Percentiles rank a stretch among this genome's conserved stretches.
Conservation (phyloP, 1,140 invertebrate species). For the Pinna nobilis region DNA sequence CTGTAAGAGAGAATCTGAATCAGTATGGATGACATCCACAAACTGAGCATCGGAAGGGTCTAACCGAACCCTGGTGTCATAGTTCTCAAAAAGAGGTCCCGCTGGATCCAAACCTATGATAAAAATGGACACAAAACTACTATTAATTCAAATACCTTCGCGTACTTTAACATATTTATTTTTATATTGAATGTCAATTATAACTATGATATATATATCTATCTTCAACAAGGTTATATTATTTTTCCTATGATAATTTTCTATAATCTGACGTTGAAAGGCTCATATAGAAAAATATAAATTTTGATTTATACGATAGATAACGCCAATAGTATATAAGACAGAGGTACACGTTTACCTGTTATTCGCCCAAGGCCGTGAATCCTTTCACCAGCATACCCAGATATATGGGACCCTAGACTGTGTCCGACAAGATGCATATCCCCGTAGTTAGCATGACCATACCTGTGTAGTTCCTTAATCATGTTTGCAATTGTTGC, state of each 20-base stretch:
- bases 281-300: too few species aligned
- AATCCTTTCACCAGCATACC: slow-evolving; percentile 59
- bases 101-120: slow-evolving; percentile 81
- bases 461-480: slow-evolving; percentile 24
- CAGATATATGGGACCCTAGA: slow-evolving; percentile 66
- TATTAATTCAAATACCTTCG: background rate
- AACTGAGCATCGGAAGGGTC: slow-evolving; percentile 85
- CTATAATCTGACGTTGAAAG: too few species aligned
- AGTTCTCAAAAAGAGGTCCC: slow-evolving; percentile 80
- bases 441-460: slow-evolving; percentile 20
- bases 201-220: background rate
- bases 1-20: slow-evolving; percentile 79
- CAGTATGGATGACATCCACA: slow-evolving; percentile 96
- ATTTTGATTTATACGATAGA: too few species aligned
- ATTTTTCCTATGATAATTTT: too few species aligned
- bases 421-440: slow-evolving; percentile 69
- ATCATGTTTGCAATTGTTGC: slow-evolving; percentile 90
- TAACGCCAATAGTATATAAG: background rate
- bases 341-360: background rate
- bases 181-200: background rate
- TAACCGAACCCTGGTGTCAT: slow-evolving; percentile 70
- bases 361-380: slow-evolving; percentile 16
- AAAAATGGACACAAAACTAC: background rate
- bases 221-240: background rate
- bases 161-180: background rate